phyloP scores from a whole-genome alignment of 2,797 vertebrate genomes.

The Rhinella marina region DNA sequence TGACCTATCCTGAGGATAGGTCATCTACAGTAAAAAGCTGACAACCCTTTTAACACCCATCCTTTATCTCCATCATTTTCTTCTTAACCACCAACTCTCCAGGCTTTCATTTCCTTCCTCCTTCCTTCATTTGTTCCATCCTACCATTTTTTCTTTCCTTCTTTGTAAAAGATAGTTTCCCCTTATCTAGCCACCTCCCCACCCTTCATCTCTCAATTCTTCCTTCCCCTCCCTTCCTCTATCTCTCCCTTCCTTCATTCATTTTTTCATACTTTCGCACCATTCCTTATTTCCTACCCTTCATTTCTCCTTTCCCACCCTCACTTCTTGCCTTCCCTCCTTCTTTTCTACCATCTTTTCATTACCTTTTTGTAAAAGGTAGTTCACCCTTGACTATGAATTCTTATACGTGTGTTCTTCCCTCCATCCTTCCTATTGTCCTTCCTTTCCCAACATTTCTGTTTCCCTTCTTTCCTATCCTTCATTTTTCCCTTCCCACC shows the following conservation, averaged over 20 bases:
- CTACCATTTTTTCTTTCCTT: not conserved
- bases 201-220: too few relatives aligned
- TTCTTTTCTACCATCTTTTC: not conserved
- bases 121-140: not conserved
- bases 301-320: not conserved
- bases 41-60: too few relatives aligned
- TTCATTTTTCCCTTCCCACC: not conserved
- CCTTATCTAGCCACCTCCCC: too few relatives aligned
- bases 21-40: too few relatives aligned
- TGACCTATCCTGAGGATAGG: too few relatives aligned
- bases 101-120: too few relatives aligned
- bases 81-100: too few relatives aligned
- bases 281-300: not conserved
- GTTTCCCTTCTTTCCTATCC: not conserved
- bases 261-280: not conserved
- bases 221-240: too few relatives aligned
- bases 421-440: not conserved
- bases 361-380: not conserved
- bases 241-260: not conserved
- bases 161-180: too few relatives aligned
- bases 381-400: too few relatives aligned
- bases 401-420: not conserved
- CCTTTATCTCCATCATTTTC: too few relatives aligned
- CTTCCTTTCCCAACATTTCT: not conserved
- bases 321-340: not conserved